Conservation (phyloP, 23 tunicate species). For the Botrylloides violaceus region DNA sequence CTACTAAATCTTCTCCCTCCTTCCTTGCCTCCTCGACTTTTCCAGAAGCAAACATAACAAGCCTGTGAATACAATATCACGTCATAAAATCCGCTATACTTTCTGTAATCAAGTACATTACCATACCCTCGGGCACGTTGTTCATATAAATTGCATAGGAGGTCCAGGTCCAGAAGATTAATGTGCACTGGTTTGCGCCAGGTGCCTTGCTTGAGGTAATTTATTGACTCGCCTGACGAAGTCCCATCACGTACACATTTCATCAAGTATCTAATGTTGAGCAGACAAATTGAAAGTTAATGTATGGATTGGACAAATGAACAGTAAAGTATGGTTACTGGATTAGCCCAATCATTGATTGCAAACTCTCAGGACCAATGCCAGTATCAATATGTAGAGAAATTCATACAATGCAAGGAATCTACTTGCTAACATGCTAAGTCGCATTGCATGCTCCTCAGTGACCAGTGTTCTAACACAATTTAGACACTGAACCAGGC, state of each 20-base stretch:
- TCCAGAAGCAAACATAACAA: constrained; percentile 40
- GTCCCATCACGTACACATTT: constrained; percentile 57
- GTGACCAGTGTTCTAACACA: no score
- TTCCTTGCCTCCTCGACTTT: constrained; percentile 59
- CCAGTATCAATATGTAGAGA: no score
- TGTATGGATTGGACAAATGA: no score
- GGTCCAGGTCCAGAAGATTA: constrained; percentile 31
- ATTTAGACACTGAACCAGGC: no score
- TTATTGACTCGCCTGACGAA: constrained; percentile 30
- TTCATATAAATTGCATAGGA: constrained; percentile 33
- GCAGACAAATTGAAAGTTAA: no score
- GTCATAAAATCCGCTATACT: background rate
- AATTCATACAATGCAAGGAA: no score
- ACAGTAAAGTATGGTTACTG: no score
- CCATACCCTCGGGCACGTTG: constrained; percentile 54
- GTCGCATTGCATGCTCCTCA: no score
- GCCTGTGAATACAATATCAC: constrained; percentile 27
- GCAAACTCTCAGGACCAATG: no score
- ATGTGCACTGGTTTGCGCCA: background rate
- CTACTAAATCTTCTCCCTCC: constrained; percentile 62
- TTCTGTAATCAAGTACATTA: background rate
- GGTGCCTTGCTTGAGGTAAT: constrained; percentile 24
- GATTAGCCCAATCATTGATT: no score
- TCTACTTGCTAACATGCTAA: no score
- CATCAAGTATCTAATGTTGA: constrained; percentile 45